Base-by-base conservation (phyloP, 2,888 invertebrate species). In the Gymnosoma rotundatum region DNA sequence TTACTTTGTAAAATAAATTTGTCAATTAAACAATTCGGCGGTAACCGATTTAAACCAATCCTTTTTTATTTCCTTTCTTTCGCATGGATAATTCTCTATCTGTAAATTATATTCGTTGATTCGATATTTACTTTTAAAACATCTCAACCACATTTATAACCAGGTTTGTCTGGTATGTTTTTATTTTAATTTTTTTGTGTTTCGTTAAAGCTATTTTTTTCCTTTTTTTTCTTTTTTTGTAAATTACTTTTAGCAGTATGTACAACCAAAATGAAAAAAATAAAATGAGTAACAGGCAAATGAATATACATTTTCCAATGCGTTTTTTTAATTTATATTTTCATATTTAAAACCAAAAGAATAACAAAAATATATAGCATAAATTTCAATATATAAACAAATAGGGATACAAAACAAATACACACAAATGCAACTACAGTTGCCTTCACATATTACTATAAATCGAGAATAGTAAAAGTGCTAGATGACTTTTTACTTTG, bases 401-500 rank as follows among this genome's bases (percentile, higher is more conserved):
- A 48, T 14, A 48, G 16, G 73, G 58, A 20, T 66, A 20, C 36
- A 50, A 66, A n/a, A 18, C 10, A 42, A 7, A 48, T 18, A 48
- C 16, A 56, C 3, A 45, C 32, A 48, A 48, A 48, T 48, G 12
- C 1, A 42, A 48, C 14, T 48, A 48, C 12, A 48, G 16, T 48
- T 32, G 50, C 18, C 1, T 52, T 32, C 21, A 25, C 52, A n/a
- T n/a, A 12, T 8, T 2, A 5, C 32, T 42, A 5, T 16, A 54
- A 38, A 58, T 64, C 50, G 7, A 10, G 42, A 64, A 60, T 64
- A 50, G 38, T 56, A 64, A 73, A 79, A 73, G 18, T 72, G 21
- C 38, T 66, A 67, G 79, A 79, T 83, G 83, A 83, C 79, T 76
- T 83, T 79, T 83, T 67, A 83, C 67, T 79, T 76, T 72, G 75